Evolutionary conservation across 2,113 vertebrate genomes (phyloP).

Genomic region (Craseonycteris thonglongyai): DNA sequence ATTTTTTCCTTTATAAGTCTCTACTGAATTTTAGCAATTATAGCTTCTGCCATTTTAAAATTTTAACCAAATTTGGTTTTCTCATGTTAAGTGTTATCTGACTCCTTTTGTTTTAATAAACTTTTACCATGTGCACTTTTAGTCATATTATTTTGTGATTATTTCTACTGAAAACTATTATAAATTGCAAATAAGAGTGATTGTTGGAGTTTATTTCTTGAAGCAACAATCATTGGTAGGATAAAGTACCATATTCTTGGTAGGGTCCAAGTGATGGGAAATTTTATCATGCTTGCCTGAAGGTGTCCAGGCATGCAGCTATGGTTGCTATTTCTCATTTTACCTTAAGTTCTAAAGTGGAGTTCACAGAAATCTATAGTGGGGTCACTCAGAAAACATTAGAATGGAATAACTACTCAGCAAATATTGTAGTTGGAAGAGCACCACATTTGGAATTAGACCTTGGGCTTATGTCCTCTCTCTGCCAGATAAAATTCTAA

Average conservation of each 20-base stretch:
- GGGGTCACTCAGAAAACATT: not conserved
- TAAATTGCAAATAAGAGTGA: not conserved
- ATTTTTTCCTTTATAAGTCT: not conserved
- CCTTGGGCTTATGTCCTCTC: not conserved
- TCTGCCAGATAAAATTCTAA: not conserved
- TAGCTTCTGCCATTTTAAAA: not conserved
- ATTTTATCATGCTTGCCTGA: not conserved
- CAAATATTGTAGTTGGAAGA: not conserved
- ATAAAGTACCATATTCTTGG: not conserved
- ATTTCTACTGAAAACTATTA: conserved; percentile 11
- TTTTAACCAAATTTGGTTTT: not conserved
- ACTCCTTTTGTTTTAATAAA: not conserved
- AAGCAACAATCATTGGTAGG: not conserved
- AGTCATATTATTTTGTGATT: not conserved
- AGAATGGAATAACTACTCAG: not conserved
- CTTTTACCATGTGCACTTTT: not conserved
- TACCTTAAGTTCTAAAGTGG: not conserved
- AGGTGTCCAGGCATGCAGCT: not conserved
- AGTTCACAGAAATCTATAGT: not conserved
- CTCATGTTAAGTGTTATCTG: not conserved
- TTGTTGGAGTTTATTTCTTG: not conserved
- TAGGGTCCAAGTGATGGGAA: not conserved
- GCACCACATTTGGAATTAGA: not conserved
- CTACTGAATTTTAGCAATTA: not conserved
- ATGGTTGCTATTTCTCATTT: not conserved